phyloP scores from a whole-genome alignment of 1,140 invertebrate species.

The Pteromalus puparum region DNA sequence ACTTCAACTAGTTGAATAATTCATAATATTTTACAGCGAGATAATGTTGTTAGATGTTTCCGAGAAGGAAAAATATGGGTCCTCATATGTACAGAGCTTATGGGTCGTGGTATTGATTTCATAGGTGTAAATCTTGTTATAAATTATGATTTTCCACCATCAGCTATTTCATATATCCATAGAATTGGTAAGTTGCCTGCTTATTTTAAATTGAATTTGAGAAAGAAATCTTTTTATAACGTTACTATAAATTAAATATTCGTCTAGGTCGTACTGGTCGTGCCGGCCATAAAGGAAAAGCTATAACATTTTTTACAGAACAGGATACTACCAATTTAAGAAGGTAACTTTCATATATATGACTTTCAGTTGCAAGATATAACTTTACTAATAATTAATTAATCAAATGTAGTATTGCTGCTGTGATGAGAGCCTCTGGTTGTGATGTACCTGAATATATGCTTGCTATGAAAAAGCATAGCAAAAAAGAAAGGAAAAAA shows the following conservation, averaged over 20 bases:
- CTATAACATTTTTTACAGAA: slow-evolving; percentile 96
- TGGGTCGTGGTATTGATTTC: slow-evolving; percentile 98
- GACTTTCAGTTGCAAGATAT: not conserved
- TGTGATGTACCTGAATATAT: slow-evolving; percentile 94
- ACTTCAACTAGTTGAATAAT: not conserved
- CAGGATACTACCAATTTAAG: slow-evolving; percentile 89
- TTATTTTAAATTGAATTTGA: slow-evolving; percentile 25
- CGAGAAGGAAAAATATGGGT: slow-evolving; percentile 96
- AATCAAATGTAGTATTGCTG: slow-evolving; percentile 86
- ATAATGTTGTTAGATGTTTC: slow-evolving; percentile 92
- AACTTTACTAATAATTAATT: slow-evolving; percentile 47
- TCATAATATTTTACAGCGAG: slow-evolving; percentile 78
- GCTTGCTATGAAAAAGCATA: slow-evolving; percentile 85
- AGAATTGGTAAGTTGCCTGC: slow-evolving; percentile 81
- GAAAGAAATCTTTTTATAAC: slow-evolving; percentile 24
- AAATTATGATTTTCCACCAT: slow-evolving; percentile 98
- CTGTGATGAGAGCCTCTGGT: slow-evolving; percentile 90
- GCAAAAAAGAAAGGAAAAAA: slow-evolving; percentile 80
- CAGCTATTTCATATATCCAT: slow-evolving; percentile 96
- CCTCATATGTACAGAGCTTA: slow-evolving; percentile 96
- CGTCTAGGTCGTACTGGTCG: slow-evolving; percentile 90
- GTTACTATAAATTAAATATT: slow-evolving; percentile 57
- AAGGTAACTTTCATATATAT: slow-evolving; percentile 78
- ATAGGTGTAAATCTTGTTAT: slow-evolving; percentile 97
- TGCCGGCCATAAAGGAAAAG: slow-evolving; percentile 90